phyloP scores from a whole-genome alignment of 2,797 vertebrate genomes.

The Phalloptychus januarius region DNA sequence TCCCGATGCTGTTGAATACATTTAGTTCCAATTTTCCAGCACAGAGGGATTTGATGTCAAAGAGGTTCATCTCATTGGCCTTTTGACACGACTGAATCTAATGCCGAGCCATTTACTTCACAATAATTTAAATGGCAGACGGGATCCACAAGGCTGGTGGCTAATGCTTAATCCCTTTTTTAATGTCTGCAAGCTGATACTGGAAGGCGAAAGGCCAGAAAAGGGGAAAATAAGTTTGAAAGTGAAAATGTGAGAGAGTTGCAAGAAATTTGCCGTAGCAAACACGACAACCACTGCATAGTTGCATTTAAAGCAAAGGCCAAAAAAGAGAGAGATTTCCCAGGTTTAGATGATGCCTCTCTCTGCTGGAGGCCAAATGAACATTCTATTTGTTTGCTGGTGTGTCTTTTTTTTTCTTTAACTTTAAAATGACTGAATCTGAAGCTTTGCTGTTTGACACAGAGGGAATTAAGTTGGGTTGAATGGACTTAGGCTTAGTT shows the following conservation, averaged over 20 bases:
- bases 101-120: conserved; percentile 73
- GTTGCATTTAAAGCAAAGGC: conserved; percentile 62
- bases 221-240: conserved; percentile 47
- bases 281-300: conserved; percentile 52
- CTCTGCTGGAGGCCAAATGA: conserved; percentile 70
- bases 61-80: conserved; percentile 72
- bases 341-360: conserved; percentile 59
- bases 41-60: conserved; percentile 71
- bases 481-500: conserved; percentile 74
- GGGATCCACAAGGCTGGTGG: conserved; percentile 59
- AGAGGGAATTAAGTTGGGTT: conserved; percentile 76
- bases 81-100: conserved; percentile 78
- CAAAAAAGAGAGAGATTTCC: conserved; percentile 44
- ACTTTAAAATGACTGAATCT: conserved; percentile 69
- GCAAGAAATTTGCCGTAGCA: conserved; percentile 46
- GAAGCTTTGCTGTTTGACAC: conserved; percentile 69
- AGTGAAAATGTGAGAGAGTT: conserved; percentile 30
- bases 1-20: conserved; percentile 69
- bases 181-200: conserved; percentile 58
- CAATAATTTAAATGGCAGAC: conserved; percentile 67
- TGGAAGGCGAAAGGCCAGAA: conserved; percentile 21
- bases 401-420: conserved; percentile 18
- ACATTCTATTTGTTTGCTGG: conserved; percentile 37
- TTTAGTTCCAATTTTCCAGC: conserved; percentile 67
- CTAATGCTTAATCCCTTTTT: conserved; percentile 66